Conservation (phyloP, 2,797 vertebrate genomes). For the Anomalospiza imberbis region DNA sequence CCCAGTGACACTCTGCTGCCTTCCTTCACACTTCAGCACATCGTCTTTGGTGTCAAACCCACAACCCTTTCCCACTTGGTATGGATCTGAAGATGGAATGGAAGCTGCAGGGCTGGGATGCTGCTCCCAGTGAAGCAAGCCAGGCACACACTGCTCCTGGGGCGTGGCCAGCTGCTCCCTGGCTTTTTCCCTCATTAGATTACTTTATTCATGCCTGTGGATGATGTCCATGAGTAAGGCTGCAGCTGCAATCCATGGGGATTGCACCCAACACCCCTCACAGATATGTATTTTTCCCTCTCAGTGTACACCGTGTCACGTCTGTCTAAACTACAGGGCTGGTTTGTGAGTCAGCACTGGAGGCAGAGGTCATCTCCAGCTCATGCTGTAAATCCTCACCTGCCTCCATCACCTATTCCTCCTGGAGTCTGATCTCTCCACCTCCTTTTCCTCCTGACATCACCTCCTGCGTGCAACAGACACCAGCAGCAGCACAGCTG, state of each 20-base stretch:
- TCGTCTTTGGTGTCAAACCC: neutral
- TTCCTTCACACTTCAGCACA: neutral
- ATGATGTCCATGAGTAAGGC: conserved; percentile 1
- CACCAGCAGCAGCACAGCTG: neutral
- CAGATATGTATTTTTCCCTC: conserved; percentile 31
- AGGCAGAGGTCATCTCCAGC: conserved; percentile 22
- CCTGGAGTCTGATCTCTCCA: neutral
- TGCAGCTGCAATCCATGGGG: conserved; percentile 18
- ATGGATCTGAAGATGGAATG: neutral
- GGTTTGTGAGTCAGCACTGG: neutral
- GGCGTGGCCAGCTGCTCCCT: neutral
- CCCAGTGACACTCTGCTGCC: neutral
- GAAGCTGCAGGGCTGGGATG: neutral
- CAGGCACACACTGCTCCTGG: neutral
- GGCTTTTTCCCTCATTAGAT: conserved; percentile 1
- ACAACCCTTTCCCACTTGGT: neutral
- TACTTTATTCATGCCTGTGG: neutral
- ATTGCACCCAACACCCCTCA: conserved; percentile 39
- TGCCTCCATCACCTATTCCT: neutral
- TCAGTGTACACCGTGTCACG: neutral
- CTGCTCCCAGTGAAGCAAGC: neutral
- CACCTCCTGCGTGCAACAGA: neutral
- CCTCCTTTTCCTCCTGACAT: neutral
- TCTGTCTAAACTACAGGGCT: neutral
- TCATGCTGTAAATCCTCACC: neutral